Percentiles rank a stretch among this genome's conserved stretches.
phyloP scores from a whole-genome alignment of 30 jellyfish, hydroid and myxozoan genomes.

The Aurelia aurita region DNA sequence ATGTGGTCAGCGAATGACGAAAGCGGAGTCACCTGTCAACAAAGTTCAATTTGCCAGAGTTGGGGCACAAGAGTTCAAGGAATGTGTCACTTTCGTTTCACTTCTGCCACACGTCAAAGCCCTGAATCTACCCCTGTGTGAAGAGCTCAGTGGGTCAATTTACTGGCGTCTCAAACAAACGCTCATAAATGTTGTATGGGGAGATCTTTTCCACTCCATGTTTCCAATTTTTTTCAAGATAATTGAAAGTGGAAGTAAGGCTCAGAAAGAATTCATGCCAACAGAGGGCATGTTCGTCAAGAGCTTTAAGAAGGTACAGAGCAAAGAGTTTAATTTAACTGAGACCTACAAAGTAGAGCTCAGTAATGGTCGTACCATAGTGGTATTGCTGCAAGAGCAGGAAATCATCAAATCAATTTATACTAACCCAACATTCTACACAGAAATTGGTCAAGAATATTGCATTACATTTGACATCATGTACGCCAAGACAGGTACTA shows the following conservation, averaged over 20 bases:
- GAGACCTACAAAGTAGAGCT: conserved; percentile 21
- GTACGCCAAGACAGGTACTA: too few relatives aligned
- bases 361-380: conserved; percentile 19
- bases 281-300: conserved; percentile 22
- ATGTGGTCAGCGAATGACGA: conserved; percentile 29
- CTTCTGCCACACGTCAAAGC: conserved; percentile 45
- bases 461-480: conserved; percentile 39
- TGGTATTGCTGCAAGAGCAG: conserved; percentile 28
- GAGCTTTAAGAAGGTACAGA: conserved; percentile 14
- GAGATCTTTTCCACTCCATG: conserved; percentile 40
- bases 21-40: conserved; percentile 6
- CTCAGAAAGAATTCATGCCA: background rate
- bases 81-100: conserved; percentile 30
- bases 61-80: conserved; percentile 32
- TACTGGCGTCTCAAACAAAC: conserved; percentile 24
- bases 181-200: conserved; percentile 40
- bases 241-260: background rate
- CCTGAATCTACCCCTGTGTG: conserved; percentile 36
- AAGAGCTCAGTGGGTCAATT: conserved; percentile 17
- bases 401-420: conserved; percentile 27
- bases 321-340: background rate
- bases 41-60: conserved; percentile 19
- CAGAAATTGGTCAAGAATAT: conserved; percentile 52
- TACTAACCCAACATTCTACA: conserved; percentile 33
- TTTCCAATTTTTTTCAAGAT: background rate